Evolutionary conservation across 2,888 invertebrate species (phyloP).

Genomic region (Metalampra italica): DNA sequence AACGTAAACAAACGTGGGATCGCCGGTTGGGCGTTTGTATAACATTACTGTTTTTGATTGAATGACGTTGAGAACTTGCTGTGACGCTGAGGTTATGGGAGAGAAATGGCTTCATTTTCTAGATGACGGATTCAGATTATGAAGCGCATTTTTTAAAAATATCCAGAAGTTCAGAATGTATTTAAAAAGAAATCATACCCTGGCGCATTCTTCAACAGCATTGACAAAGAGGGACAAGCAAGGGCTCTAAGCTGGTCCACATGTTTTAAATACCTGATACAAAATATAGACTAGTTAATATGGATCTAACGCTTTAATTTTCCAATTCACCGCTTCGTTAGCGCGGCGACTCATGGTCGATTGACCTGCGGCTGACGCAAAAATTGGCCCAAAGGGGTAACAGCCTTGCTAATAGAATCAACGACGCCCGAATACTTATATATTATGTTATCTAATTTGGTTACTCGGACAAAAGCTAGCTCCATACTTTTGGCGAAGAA

Average conservation of each 20-base stretch:
- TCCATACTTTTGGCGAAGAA: constrained; percentile 56
- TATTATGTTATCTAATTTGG: constrained; percentile 35
- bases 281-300: no score
- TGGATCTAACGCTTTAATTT: constrained; percentile 47
- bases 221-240: no score
- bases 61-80: constrained; percentile 7
- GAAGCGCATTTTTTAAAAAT: no score
- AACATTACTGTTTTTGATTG: constrained; percentile 24
- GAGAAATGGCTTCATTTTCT: no score
- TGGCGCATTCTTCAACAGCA: no score
- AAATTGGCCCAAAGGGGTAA: constrained; percentile 25
- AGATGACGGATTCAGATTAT: no score
- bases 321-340: constrained; percentile 53
- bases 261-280: no score
- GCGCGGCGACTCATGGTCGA: constrained; percentile 31
- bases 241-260: background rate
- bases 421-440: constrained; percentile 35
- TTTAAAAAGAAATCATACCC: no score
- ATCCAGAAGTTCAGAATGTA: no score
- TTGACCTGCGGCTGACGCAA: constrained; percentile 34
- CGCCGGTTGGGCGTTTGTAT: constrained; percentile 25
- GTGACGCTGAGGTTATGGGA: no score
- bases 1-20: constrained; percentile 49
- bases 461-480: constrained; percentile 32
- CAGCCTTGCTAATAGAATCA: constrained; percentile 12